Percentiles rank a stretch among this genome's conserved stretches.
These are phyloP conservation scores for Mnemiopsis leidyi DNA, from an alignment of 37 sponge, comb jelly and placozoan genomes.

Conservation along the genomic window DNA sequence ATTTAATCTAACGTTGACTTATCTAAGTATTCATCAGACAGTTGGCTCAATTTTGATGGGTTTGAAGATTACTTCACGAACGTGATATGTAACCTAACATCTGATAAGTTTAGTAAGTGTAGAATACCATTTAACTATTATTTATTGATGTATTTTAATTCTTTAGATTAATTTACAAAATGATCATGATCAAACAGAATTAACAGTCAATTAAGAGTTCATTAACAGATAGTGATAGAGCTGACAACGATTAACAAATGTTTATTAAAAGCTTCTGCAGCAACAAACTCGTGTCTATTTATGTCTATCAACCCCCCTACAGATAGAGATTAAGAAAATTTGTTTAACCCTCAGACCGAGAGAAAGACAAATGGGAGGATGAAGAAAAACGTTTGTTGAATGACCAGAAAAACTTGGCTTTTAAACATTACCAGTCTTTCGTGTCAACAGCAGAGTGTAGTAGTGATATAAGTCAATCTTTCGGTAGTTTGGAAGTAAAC, in stretches of 20 bases:
- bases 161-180: no score
- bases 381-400: slow-evolving; percentile 1
- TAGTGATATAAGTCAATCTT: slow-evolving; percentile 30
- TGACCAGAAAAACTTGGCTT: slow-evolving; percentile 34
- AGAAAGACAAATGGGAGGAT: slow-evolving; percentile 61
- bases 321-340: no score
- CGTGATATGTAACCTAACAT: slow-evolving; percentile 5
- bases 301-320: no score
- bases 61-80: slow-evolving; percentile 41
- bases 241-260: no score
- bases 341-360: not conserved
- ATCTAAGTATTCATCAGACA: slow-evolving; percentile 51
- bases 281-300: no score
- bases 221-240: no score
- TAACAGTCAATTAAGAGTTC: no score
- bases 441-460: slow-evolving; percentile 48
- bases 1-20: no score
- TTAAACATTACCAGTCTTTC: slow-evolving; percentile 47
- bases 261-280: no score
- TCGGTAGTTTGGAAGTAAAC: not conserved
- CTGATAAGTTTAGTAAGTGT: slow-evolving; percentile 43
- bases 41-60: not conserved
- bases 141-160: no score
- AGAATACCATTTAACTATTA: no score
- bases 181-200: no score